phyloP scores from a whole-genome alignment of 2,797 vertebrate species.

The Falco naumanni region DNA sequence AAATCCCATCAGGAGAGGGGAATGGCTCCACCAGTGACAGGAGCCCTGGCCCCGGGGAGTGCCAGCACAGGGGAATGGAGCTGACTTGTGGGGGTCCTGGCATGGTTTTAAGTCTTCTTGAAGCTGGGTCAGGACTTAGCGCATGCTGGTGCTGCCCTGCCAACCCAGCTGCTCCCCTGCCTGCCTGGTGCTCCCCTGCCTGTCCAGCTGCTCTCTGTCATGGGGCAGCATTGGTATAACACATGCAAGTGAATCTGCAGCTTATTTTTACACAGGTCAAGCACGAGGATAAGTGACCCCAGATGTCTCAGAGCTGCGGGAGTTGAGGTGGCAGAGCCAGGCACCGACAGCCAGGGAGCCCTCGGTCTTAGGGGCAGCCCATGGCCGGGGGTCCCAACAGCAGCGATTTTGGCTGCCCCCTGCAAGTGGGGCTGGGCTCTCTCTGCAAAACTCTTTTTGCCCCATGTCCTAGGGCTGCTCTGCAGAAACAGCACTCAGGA shows the following conservation, averaged over 20 bases:
- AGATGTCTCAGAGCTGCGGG: rapidly evolving
- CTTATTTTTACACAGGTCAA: neutral
- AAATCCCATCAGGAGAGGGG: neutral
- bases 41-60: rapidly evolving
- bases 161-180: neutral
- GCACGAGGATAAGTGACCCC: neutral
- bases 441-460: neutral
- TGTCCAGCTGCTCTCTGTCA: neutral
- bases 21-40: rapidly evolving
- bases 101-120: neutral
- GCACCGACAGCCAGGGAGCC: neutral
- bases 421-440: rapidly evolving
- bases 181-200: neutral
- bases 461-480: no score
- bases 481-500: neutral
- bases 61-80: rapidly evolving
- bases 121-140: rapidly evolving
- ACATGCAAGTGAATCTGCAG: no score
- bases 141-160: neutral
- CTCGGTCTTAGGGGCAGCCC: neutral
- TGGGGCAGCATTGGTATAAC: neutral
- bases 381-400: rapidly evolving
- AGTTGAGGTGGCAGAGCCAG: neutral
- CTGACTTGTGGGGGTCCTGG: rapidly evolving
- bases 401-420: neutral